Evolutionary conservation across 1,140 invertebrate species (phyloP), one percentile per base, ranked within the genome.

Genomic region (Oreohelix idahoensis): DNA sequence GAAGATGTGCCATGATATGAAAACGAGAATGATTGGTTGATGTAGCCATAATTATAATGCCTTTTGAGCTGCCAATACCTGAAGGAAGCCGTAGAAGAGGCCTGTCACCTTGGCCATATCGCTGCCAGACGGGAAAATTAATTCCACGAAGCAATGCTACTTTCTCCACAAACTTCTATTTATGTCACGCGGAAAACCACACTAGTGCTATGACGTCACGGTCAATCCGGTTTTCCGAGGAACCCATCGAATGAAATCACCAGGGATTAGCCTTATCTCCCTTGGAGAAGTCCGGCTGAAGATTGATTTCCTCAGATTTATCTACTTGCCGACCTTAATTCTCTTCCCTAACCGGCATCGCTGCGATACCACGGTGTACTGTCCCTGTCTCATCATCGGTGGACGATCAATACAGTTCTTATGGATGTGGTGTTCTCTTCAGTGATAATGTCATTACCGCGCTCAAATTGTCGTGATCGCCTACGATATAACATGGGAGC

Each of bases 221-320:
- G 63, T 29, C 77, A 79, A 79, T 79, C 77, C 77, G 77, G 5
- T 79, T 79, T 79, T 39, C 77, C 35, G 2, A 63, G 53, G 77
- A 63, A 26, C 53, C 23, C 53, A 66, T 53, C 29, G 77, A 39
- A 42, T 63, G 53, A 79, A 79, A 79, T 79, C 77, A 79, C 77
- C 15, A 32, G 77, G 77, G 77, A 79, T 79, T 79, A 79, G 49
- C 49, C 77, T 66, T 79, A 79, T 79, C 77, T 79, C 77, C 66
- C 35, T 39, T 17, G 8, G 36, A 36, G 77, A 79, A 66, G 77
- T 79, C 35, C 5, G 2, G 35, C 42, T 38, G 53, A 79, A 79
- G 77, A 79, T 79, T 79, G 77, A 79, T 79, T 79, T 53, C 77
- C 53, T 17, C 1, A 58, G 77, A 79, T 79, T 79, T 79, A 79